A percentile compares a stretch with the other conserved stretches of the same genome.
Conservation (phyloP, 2,888 invertebrate genomes). For the Leucania comma region DNA sequence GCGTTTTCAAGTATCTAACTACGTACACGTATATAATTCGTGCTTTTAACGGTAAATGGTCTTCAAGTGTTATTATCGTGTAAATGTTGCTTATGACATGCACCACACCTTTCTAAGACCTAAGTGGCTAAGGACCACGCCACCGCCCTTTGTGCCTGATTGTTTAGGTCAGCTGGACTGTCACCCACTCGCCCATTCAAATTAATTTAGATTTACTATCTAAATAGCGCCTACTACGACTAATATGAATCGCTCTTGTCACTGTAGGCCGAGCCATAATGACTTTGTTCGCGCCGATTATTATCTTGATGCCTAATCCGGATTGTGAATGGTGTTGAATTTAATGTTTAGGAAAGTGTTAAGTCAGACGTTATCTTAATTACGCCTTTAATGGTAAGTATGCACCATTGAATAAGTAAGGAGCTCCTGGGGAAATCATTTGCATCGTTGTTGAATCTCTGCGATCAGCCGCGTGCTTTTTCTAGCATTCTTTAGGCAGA, state of each 20-base stretch:
- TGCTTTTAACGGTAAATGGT: constrained; percentile 45
- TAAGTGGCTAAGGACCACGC: constrained; percentile 71
- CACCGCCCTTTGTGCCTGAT: constrained; percentile 81
- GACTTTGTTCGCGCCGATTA: constrained; percentile 77
- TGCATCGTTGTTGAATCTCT: constrained; percentile 15
- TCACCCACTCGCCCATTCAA: constrained; percentile 83
- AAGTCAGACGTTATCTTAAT: constrained; percentile 60
- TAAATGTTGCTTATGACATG: constrained; percentile 62
- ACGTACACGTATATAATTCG: constrained; percentile 17
- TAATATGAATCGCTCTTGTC: constrained; percentile 73
- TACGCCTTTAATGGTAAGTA: constrained; percentile 51
- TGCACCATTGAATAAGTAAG: constrained; percentile 43
- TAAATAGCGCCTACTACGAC: constrained; percentile 70
- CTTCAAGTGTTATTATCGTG: constrained; percentile 28
- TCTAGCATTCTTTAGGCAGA: neutral
- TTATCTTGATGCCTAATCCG: constrained; percentile 72
- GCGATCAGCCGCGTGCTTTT: neutral
- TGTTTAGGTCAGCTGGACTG: constrained; percentile 83
- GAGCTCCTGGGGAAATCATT: constrained; percentile 25
- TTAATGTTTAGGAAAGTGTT: constrained; percentile 67
- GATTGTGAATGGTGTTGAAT: constrained; percentile 64
- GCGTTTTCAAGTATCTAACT: constrained; percentile 23
- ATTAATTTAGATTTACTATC: constrained; percentile 87
- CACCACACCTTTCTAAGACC: constrained; percentile 65
- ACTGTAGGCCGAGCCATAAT: constrained; percentile 66